Percentiles rank a stretch among this genome's conserved stretches.
Conservation (phyloP, 2,113 vertebrate species). For the Tyto alba region DNA sequence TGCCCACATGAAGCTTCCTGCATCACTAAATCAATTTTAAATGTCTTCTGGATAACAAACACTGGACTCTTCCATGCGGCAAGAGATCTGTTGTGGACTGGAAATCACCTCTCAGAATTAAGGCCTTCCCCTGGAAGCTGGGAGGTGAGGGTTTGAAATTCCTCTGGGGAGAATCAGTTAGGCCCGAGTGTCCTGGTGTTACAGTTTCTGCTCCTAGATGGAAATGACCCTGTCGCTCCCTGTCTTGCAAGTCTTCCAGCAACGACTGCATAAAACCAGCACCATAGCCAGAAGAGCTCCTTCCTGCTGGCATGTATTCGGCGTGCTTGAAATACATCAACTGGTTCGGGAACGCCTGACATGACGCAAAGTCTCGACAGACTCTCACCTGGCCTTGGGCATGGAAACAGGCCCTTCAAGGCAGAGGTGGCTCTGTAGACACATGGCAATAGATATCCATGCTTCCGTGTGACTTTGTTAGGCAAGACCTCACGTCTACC, state of each 20-base stretch:
- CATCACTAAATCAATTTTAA: not conserved
- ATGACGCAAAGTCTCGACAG: not conserved
- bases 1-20: not conserved
- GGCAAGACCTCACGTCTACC: not conserved
- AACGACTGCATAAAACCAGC: fast-evolving
- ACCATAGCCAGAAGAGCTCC: not conserved
- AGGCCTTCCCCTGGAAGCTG: not conserved
- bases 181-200: not conserved
- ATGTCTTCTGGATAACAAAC: not conserved
- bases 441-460: not conserved
- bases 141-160: not conserved
- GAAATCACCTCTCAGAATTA: not conserved
- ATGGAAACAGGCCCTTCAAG: not conserved
- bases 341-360: not conserved
- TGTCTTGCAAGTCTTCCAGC: not conserved
- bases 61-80: not conserved
- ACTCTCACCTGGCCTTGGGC: not conserved
- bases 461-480: not conserved
- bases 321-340: not conserved
- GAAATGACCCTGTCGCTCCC: not conserved
- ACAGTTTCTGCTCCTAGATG: not conserved
- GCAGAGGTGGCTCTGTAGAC: not conserved
- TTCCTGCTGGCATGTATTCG: not conserved
- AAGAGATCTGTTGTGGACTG: not conserved
- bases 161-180: not conserved